A percentile compares a stretch with the other conserved stretches of the same genome.
Evolutionary conservation across 2,888 invertebrate genomes (phyloP).

Genomic region (Lobophora halterata): DNA sequence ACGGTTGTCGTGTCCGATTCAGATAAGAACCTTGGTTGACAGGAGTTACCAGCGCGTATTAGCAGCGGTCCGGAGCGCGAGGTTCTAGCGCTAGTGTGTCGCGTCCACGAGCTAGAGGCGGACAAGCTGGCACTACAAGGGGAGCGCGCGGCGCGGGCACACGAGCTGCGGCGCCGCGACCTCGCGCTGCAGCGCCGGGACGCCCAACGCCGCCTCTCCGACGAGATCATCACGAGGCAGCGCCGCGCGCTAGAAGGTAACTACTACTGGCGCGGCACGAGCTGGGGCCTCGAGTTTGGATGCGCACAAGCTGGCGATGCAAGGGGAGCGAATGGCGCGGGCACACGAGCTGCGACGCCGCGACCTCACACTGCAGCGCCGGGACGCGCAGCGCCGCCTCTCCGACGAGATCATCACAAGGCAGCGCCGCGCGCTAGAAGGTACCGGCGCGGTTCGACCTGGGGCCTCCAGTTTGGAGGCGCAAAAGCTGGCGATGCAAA

Average conservation of each 20-base stretch:
- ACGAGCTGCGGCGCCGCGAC: constrained; percentile 92
- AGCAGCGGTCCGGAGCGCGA: constrained; percentile 95
- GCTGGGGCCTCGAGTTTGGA: too few relatives aligned
- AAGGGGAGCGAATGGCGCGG: constrained; percentile 91
- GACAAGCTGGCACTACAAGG: constrained; percentile 96
- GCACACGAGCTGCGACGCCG: constrained; percentile 92
- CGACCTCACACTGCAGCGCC: constrained; percentile 90
- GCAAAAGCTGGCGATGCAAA: constrained; percentile 95
- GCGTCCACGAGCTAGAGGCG: constrained; percentile 96
- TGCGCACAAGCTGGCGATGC: constrained; percentile 96
- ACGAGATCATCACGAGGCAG: constrained; percentile 95
- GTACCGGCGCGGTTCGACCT: constrained; percentile 93
- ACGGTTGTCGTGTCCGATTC: too few relatives aligned
- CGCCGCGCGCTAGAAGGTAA: constrained; percentile 91
- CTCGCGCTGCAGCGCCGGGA: constrained; percentile 90
- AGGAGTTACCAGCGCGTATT: constrained; percentile 92
- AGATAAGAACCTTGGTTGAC: not conserved
- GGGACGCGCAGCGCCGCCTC: constrained; percentile 91
- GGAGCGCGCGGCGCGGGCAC: constrained; percentile 90
- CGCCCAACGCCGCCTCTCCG: constrained; percentile 91
- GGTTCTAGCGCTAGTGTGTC: constrained; percentile 91
- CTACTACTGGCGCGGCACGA: constrained; percentile 94
- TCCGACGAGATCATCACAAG: constrained; percentile 95
- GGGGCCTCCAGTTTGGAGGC: too few relatives aligned
- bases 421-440: constrained; percentile 92